Base-by-base conservation (phyloP, 2,113 vertebrate species). In the Nycticebus coucang region DNA sequence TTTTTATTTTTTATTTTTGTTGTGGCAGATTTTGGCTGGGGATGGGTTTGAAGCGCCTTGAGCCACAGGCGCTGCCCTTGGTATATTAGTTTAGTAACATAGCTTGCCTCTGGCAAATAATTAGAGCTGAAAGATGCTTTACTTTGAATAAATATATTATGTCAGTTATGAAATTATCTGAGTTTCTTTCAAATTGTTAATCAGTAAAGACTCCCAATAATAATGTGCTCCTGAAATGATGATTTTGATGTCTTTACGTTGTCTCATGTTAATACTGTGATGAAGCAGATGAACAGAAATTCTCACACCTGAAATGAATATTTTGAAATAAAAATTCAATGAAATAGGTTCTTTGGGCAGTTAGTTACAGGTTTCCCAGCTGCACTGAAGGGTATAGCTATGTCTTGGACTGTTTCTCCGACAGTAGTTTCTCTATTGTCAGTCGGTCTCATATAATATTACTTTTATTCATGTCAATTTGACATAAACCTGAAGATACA, bases 251-350 rank as follows among this genome's bases (percentile, higher is more conserved):
- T 87, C 5, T 75, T 78, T 80, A 33, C 84, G 10, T 78, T 13
- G 85, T 0, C 74, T 68, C 8, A 81, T 81, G 81, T 86, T 80
- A 86, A 55, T 30, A 60, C 60, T 17, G 17, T 37, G 37, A 69
- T 84, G 33, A 41, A 86, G 21, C 33, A 59, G 30, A 72, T 79
- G 57, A 89, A 37, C 30, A 18, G 24, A 94, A 82, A 66, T 72
- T 1, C 28, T 55, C 37, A 80, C 60, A 74, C 19, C 37, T 59
- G 10, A 85, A 57, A 19, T 75, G 30, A 64, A 4, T 62, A 35
- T 85, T 95, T 74, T 74, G 68, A 92, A 85, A 64, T 62, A 19
- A 77, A 80, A 28, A 45, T 92, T 86, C 33, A 77, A 41, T 41
- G 3, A 41, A 35, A 18, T 81, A 41, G 28, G 7, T 81, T 50